Evolutionary conservation across 2,113 vertebrate species (phyloP).

Genomic region (Choloepus hoffmanni): DNA sequence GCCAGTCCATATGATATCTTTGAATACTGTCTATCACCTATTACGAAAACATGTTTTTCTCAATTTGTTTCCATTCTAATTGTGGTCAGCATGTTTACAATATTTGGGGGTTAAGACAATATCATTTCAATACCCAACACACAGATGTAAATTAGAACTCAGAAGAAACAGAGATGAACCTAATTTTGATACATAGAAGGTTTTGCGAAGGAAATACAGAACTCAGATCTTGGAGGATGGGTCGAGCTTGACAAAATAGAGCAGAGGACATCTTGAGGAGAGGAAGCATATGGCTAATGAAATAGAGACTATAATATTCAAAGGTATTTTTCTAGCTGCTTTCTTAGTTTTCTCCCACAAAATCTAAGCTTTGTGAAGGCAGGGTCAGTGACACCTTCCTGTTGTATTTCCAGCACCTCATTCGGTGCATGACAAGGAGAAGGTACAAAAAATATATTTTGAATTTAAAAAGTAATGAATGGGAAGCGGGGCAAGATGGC

Average conservation of each 20-base stretch:
- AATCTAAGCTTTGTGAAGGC: background rate
- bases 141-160: background rate
- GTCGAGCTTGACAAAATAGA: background rate
- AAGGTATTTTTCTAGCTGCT: background rate
- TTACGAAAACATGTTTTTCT: no score
- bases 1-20: no score
- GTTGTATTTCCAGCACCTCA: background rate
- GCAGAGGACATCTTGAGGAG: background rate
- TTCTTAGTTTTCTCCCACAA: background rate
- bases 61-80: no score
- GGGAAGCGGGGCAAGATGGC: no score
- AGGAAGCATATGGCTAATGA: background rate
- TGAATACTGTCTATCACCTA: no score
- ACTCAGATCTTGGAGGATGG: background rate
- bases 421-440: background rate
- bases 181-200: conserved; percentile 27
- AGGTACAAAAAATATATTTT: background rate
- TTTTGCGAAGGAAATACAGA: background rate
- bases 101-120: no score
- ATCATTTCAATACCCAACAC: no score
- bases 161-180: background rate
- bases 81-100: no score
- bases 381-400: background rate
- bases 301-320: background rate
- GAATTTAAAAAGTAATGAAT: background rate